phyloP scores from a whole-genome alignment of 2,113 vertebrate species.

The Malurus melanocephalus region DNA sequence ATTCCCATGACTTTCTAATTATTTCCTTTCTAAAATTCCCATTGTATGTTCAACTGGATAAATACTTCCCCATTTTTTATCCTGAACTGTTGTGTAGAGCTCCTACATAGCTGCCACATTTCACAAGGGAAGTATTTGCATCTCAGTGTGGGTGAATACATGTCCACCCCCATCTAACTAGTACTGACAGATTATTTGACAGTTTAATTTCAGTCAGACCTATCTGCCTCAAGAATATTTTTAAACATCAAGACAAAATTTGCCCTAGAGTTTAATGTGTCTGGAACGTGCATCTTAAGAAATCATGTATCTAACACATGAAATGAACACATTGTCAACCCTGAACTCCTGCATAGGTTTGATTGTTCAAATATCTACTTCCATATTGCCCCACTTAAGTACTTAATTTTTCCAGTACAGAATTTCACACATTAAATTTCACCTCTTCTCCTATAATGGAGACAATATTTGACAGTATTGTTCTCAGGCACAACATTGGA shows the following conservation, averaged over 20 bases:
- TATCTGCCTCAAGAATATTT: constrained; percentile 50
- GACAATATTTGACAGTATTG: background rate
- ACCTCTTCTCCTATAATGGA: background rate
- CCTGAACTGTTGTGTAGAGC: background rate
- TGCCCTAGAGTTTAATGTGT: background rate
- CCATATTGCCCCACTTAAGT: background rate
- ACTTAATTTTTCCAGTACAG: background rate
- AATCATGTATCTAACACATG: background rate
- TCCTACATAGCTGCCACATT: constrained; percentile 9
- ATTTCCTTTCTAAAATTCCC: constrained; percentile 9
- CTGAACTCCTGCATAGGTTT: background rate
- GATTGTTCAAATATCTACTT: background rate
- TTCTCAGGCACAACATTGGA: background rate
- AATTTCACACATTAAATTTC: background rate
- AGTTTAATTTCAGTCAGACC: constrained; percentile 47
- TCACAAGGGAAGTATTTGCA: constrained; percentile 15
- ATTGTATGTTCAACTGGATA: constrained; percentile 3
- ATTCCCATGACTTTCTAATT: constrained; percentile 25
- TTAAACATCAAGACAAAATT: constrained; percentile 37
- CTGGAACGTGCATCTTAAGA: background rate
- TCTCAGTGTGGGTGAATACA: constrained; percentile 31
- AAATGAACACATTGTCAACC: background rate
- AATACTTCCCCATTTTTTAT: background rate
- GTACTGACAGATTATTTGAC: constrained; percentile 42
- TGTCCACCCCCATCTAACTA: constrained; percentile 35